A percentile compares a stretch with the other conserved stretches of the same genome.
These are phyloP conservation scores for Styela plicata DNA, from an alignment of 23 tunicate genomes.

Conservation along the genomic window DNA sequence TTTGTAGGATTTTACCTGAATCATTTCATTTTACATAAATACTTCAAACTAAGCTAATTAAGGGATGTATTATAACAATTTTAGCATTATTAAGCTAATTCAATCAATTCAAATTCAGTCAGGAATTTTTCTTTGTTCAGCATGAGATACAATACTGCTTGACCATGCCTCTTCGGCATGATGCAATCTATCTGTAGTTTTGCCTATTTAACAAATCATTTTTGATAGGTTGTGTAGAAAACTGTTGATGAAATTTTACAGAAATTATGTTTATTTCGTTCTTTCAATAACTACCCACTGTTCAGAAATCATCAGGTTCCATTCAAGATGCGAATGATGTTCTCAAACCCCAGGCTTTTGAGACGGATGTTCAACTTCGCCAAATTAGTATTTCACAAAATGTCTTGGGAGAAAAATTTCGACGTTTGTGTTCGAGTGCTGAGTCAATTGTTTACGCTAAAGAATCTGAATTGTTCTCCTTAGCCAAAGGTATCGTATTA, in stretches of 20 bases:
- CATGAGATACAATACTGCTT: not conserved
- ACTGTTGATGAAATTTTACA: too few species aligned
- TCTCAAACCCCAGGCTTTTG: not conserved
- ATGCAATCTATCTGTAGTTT: not conserved
- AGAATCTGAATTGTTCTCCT: slow-evolving; percentile 7
- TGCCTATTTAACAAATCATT: too few species aligned
- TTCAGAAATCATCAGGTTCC: slow-evolving; percentile 23
- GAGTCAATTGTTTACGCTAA: slow-evolving; percentile 23
- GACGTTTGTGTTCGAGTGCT: not conserved
- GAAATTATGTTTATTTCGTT: too few species aligned
- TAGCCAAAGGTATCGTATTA: slow-evolving; percentile 13
- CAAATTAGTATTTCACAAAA: not conserved
- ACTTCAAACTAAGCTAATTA: too few species aligned
- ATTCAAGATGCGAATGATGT: slow-evolving; percentile 22
- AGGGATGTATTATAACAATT: too few species aligned
- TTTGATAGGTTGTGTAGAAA: too few species aligned
- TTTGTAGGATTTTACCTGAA: too few species aligned
- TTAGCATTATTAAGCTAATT: too few species aligned
- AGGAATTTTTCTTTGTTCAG: not conserved
- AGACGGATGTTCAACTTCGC: slow-evolving; percentile 2
- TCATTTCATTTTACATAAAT: too few species aligned
- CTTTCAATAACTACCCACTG: not conserved
- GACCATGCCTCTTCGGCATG: not conserved
- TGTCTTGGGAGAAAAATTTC: slow-evolving; percentile 21
- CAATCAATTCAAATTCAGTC: too few species aligned